Evolutionary conservation across 2,113 vertebrate species (phyloP), one percentile per base, ranked within the genome.

Genomic region (Cephalopholis sonnerati): DNA sequence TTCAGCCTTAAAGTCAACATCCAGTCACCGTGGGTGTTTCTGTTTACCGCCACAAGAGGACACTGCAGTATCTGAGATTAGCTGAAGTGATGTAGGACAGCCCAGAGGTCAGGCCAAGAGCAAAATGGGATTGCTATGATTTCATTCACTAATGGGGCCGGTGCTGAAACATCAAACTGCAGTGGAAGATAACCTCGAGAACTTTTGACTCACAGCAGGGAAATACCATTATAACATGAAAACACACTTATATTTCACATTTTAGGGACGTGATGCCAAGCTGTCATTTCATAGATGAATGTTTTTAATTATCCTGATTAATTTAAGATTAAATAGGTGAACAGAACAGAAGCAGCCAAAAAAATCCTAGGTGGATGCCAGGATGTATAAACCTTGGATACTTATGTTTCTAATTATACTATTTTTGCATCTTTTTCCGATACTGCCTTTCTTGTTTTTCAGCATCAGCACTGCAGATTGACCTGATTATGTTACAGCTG

Each of bases 41-140:
- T 69, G 44, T 84, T 69, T 54, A 20, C 51, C 29, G 41, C 81
- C 91, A 91, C 85, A 64, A 91, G 93, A 81, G 90, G 92, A 66
- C 90, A 74, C 84, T 91, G 81, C 41, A 71, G 79, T 3, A 67
- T 75, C 9, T 65, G 20, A 70, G 22, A 68, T 17, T 12, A 46
- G 61, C 27, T 81, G 44, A 76, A 50, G 9, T 18, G 70, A 78
- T 54, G 50, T 62, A 73, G 79, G 58, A 71, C 54, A 58, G 63
- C 46, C 57, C 53, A 85, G 67, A 84, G 80, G 89, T 88, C 77
- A 87, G 61, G 65, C 68, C 75, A 82, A 89, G 84, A 89, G 77
- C 27, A 84, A 81, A 88, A 79, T 55, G 55, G 58, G 59, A 79
- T 74, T 57, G 55, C 24, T 77, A 65, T 46, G 65, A 81, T 69